Evolutionary conservation across 2,797 vertebrate species (phyloP).

Genomic region (Etheostoma nigrum): DNA sequence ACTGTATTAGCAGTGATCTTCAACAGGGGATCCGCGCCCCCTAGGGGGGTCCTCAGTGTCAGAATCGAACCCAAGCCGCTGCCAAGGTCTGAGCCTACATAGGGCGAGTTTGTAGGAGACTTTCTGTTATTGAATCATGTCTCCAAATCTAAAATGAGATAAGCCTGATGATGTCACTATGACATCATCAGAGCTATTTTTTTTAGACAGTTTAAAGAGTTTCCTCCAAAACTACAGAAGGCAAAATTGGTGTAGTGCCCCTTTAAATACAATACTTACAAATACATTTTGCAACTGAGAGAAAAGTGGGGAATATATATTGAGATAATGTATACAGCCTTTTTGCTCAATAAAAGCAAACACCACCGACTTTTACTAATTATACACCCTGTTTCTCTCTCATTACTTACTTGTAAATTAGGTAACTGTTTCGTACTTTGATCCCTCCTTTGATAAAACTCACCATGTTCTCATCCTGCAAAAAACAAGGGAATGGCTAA

Average conservation of each 20-base stretch:
- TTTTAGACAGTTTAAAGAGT: no score
- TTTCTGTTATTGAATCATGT: not conserved
- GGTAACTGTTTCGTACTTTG: slow-evolving; percentile 90
- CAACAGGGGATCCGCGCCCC: no score
- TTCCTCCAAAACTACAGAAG: not conserved
- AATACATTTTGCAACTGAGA: not conserved
- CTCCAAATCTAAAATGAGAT: not conserved
- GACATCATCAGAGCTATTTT: not conserved
- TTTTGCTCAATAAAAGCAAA: not conserved
- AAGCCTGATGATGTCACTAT: not conserved
- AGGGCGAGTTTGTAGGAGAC: not conserved
- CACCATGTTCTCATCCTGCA: slow-evolving; percentile 91
- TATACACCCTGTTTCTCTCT: not conserved
- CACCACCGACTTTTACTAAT: not conserved
- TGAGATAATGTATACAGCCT: not conserved
- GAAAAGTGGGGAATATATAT: not conserved
- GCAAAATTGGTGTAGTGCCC: not conserved
- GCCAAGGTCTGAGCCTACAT: no score
- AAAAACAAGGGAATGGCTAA: not conserved
- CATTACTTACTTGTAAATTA: slow-evolving; percentile 90
- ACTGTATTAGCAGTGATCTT: not conserved
- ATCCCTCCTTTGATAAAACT: slow-evolving; percentile 92
- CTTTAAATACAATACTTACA: not conserved
- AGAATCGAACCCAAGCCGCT: no score
- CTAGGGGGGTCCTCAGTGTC: no score